Evolutionary conservation across 2,797 vertebrate genomes (phyloP).

Genomic region (Cirrhinus mrigala): DNA sequence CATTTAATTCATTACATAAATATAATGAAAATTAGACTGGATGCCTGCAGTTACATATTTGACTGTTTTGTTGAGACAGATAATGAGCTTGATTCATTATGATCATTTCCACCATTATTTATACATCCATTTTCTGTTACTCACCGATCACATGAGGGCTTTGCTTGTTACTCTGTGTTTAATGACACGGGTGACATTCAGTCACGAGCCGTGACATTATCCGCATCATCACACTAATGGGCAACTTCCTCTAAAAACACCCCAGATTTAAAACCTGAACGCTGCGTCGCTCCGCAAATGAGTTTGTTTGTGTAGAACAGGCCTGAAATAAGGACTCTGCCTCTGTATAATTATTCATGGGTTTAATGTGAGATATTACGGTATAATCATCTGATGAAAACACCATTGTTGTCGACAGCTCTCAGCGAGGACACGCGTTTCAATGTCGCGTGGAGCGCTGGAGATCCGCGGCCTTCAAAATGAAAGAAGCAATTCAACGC

Average conservation of each 20-base stretch:
- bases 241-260: neutral
- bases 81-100: neutral
- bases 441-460: neutral
- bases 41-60: neutral
- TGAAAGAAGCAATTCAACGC: neutral
- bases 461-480: neutral
- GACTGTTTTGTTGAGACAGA: neutral
- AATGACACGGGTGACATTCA: neutral
- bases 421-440: neutral
- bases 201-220: neutral
- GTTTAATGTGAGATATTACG: neutral
- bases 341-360: neutral
- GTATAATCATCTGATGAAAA: neutral
- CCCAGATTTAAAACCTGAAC: neutral
- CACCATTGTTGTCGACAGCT: constrained; percentile 2
- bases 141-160: neutral
- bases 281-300: neutral
- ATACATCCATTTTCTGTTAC: neutral
- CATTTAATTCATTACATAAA: neutral
- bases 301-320: neutral
- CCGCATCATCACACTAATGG: neutral
- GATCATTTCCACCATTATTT: neutral
- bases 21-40: neutral
- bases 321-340: neutral
- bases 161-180: neutral